Conservation (phyloP, 2,888 invertebrate species). For the Nebria salina region DNA sequence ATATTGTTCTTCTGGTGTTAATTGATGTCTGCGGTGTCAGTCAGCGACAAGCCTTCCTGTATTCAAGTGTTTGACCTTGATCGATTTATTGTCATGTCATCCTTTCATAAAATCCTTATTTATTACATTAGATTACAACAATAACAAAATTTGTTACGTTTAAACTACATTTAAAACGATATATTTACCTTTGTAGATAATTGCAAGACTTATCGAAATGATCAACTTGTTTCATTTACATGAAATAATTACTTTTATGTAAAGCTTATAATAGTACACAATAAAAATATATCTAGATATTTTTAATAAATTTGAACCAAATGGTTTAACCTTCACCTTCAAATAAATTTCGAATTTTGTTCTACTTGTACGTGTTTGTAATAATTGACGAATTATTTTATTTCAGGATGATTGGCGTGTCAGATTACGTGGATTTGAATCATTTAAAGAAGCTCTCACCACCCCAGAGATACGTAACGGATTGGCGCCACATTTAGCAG, state of each 20-base stretch:
- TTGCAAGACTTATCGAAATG: no score
- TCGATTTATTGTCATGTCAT: background rate
- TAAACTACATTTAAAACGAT: background rate
- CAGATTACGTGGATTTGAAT: slow-evolving; percentile 68
- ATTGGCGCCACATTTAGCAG: slow-evolving; percentile 70
- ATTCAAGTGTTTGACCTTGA: slow-evolving; percentile 12
- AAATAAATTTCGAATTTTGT: no score
- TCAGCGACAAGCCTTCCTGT: slow-evolving; percentile 3
- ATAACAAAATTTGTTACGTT: background rate
- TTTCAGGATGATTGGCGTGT: slow-evolving; percentile 68
- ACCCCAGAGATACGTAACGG: slow-evolving; percentile 64
- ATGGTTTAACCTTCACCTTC: no score
- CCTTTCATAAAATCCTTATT: background rate
- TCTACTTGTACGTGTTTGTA: background rate
- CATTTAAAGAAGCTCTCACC: slow-evolving; percentile 67
- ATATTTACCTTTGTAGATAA: no score
- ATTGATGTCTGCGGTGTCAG: slow-evolving; percentile 6
- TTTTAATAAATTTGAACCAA: no score
- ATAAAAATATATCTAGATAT: no score
- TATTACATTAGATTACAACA: background rate
- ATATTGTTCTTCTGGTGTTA: background rate
- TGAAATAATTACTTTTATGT: no score
- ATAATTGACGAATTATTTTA: background rate
- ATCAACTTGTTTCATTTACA: no score
- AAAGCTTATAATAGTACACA: no score